phyloP scores from a whole-genome alignment of 53 echinoderm and acorn worm genomes.

The Astropecten irregularis region DNA sequence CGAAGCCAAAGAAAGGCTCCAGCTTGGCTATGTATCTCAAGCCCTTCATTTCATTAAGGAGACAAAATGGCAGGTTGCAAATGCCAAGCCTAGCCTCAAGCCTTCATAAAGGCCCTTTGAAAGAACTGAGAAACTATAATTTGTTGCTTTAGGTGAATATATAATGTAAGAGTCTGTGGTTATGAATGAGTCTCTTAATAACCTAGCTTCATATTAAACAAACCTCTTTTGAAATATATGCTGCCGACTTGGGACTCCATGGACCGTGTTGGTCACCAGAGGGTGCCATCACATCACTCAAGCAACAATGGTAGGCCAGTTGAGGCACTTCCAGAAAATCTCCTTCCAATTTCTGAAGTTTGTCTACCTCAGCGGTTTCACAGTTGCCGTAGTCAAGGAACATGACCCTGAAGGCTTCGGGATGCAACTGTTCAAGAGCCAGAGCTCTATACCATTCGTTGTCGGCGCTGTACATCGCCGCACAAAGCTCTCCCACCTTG shows the following conservation, averaged over 20 bases:
- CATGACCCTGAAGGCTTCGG: conserved; percentile 6
- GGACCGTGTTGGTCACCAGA: conserved; percentile 4
- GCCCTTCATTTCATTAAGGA: no score
- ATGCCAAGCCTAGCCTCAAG: no score
- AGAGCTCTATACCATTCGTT: conserved; percentile 55
- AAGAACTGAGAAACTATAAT: no score
- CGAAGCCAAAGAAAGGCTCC: no score
- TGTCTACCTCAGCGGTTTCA: conserved; percentile 15
- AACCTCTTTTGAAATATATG: conserved; percentile 19
- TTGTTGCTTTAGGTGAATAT: no score
- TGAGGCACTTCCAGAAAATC: conserved; percentile 31
- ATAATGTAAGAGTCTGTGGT: no score
- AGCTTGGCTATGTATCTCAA: no score
- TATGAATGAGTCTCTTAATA: no score
- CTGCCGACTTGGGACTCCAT: conserved; percentile 15
- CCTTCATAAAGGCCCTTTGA: no score
- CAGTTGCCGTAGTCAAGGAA: conserved; percentile 63
- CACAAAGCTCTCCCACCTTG: conserved; percentile 41
- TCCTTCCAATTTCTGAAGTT: conserved; percentile 6
- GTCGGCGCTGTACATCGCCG: conserved; percentile 34
- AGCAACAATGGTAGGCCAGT: neutral
- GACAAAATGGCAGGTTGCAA: no score
- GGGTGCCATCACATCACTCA: conserved; percentile 42
- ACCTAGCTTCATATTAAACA: no score
- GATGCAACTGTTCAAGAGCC: neutral